A percentile compares a stretch with the other conserved stretches of the same genome.
phyloP scores from a whole-genome alignment of 2,888 invertebrate species.

The Blastobasis lacticolella region DNA sequence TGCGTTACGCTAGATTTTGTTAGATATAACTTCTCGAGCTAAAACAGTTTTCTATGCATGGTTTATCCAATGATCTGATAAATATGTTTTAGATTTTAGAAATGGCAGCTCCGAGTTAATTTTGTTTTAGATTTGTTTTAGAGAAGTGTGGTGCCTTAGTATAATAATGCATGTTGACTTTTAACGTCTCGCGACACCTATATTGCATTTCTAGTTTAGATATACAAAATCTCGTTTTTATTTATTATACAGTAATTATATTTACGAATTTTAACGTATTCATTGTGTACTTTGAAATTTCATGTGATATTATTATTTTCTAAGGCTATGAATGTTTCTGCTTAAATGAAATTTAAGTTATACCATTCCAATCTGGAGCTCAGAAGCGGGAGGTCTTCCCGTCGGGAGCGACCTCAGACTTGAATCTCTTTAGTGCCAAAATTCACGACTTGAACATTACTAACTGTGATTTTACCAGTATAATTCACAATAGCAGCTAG shows the following conservation, averaged over 20 bases:
- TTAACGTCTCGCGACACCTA: slow-evolving; percentile 53
- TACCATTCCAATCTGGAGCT: slow-evolving; percentile 44
- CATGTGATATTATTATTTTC: slow-evolving; percentile 68
- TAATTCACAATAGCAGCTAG: slow-evolving; percentile 45
- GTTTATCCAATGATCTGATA: slow-evolving; percentile 58
- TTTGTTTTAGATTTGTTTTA: slow-evolving; percentile 18
- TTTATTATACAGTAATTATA: slow-evolving; percentile 64
- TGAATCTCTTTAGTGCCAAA: slow-evolving; percentile 69
- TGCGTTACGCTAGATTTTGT: slow-evolving; percentile 49
- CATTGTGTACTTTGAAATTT: slow-evolving; percentile 64
- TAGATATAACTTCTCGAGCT: slow-evolving; percentile 31
- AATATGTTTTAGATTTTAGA: slow-evolving; percentile 55
- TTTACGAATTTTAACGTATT: slow-evolving; percentile 57
- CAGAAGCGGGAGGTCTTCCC: neutral
- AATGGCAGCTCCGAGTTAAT: neutral
- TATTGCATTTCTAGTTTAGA: slow-evolving; percentile 71
- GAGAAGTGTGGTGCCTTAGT: slow-evolving; percentile 53
- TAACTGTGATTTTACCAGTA: slow-evolving; percentile 37
- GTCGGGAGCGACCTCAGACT: slow-evolving; percentile 16
- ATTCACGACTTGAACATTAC: slow-evolving; percentile 25
- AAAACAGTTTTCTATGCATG: slow-evolving; percentile 49
- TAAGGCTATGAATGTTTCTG: slow-evolving; percentile 49
- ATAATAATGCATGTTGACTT: slow-evolving; percentile 55
- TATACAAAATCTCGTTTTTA: slow-evolving; percentile 64
- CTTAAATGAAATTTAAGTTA: slow-evolving; percentile 40